Conservation (phyloP, 2,113 vertebrate genomes). For the Oenanthe melanoleuca region DNA sequence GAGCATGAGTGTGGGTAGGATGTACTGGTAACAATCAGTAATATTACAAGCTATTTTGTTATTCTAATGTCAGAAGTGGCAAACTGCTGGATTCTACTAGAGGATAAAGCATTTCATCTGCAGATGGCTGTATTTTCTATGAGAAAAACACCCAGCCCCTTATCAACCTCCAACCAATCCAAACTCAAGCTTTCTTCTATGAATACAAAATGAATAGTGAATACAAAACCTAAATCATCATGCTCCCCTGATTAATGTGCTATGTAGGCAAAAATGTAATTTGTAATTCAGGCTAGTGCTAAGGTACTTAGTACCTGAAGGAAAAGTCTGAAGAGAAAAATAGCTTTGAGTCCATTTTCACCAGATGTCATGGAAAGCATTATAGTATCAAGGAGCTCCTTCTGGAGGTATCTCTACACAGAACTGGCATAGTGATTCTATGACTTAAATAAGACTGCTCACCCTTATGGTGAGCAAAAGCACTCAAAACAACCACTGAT, state of each 20-base stretch:
- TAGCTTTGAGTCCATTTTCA: background rate
- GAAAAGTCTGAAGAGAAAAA: background rate
- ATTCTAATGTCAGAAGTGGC: background rate
- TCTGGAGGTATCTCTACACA: background rate
- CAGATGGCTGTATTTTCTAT: background rate
- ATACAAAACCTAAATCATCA: background rate
- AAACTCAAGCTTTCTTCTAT: background rate
- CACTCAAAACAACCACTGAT: background rate
- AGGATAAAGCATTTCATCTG: background rate
- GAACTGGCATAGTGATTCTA: background rate
- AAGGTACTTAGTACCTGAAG: background rate
- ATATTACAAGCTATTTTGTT: background rate
- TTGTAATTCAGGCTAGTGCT: background rate
- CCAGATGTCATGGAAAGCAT: background rate
- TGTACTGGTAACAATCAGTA: background rate
- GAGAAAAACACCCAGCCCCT: background rate
- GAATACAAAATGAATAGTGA: too few relatives aligned
- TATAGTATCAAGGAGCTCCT: background rate
- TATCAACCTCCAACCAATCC: background rate
- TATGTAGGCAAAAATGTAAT: background rate
- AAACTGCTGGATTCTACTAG: background rate
- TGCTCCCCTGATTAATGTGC: background rate
- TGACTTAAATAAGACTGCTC: background rate
- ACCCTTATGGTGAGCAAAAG: background rate
- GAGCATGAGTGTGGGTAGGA: fast-evolving